Conservation (phyloP, 2,113 vertebrate genomes). For the Oreochromis niloticus region DNA sequence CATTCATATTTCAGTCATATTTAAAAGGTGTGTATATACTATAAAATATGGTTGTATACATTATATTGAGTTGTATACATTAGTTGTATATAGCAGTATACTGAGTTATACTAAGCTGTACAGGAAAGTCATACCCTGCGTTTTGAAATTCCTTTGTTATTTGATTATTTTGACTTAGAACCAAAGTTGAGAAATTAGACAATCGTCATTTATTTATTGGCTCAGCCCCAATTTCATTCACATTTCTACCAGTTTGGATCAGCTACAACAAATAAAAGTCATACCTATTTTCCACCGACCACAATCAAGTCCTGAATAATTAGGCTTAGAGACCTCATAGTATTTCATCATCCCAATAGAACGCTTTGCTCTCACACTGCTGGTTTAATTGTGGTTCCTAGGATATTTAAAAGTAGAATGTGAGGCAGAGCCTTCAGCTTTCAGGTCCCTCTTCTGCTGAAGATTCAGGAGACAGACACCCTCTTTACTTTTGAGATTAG, state of each 20-base stretch:
- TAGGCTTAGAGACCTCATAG: background rate
- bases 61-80: background rate
- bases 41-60: background rate
- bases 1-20: background rate
- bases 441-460: background rate
- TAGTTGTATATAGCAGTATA: background rate
- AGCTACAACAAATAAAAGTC: background rate
- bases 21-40: background rate
- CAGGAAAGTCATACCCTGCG: background rate
- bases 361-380: background rate
- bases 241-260: background rate
- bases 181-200: background rate
- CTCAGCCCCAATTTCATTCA: background rate
- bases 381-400: background rate
- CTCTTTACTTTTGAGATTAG: background rate
- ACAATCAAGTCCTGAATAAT: background rate
- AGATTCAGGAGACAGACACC: background rate
- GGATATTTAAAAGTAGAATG: background rate
- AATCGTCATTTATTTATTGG: background rate
- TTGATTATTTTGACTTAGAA: background rate
- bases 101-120: background rate
- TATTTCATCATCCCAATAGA: background rate
- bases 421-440: background rate
- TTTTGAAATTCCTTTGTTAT: background rate
- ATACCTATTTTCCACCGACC: background rate